A percentile compares a stretch with the other conserved stretches of the same genome.
Conservation (phyloP, 2,888 invertebrate species). For the Tortrix viridana region DNA sequence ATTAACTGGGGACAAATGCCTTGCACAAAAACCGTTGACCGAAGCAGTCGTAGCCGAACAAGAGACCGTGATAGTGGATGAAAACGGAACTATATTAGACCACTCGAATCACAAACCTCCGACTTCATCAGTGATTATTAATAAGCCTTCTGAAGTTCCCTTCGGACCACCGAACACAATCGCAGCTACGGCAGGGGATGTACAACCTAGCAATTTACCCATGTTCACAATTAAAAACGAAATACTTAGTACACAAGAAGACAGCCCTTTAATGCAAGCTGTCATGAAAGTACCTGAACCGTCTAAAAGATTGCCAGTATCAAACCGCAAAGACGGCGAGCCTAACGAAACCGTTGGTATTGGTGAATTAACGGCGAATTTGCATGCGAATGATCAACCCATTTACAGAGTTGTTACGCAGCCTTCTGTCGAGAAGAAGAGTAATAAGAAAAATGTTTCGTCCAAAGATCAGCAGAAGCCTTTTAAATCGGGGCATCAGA, state of each 20-base stretch:
- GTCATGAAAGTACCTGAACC: conserved; percentile 74
- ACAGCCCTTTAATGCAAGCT: conserved; percentile 74
- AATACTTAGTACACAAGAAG: conserved; percentile 69
- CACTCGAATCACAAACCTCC: conserved; percentile 52
- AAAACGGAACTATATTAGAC: conserved; percentile 48
- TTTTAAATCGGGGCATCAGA: conserved; percentile 72
- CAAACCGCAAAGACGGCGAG: conserved; percentile 72
- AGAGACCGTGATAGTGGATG: conserved; percentile 54
- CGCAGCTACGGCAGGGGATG: conserved; percentile 53
- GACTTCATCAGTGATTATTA: conserved; percentile 52
- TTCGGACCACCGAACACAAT: conserved; percentile 54
- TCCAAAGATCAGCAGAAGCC: conserved; percentile 67
- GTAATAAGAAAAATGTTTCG: conserved; percentile 64
- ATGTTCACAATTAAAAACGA: conserved; percentile 69
- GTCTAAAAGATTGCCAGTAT: conserved; percentile 61
- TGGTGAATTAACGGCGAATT: conserved; percentile 75
- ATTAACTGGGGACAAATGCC: conserved; percentile 87
- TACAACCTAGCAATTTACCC: conserved; percentile 68
- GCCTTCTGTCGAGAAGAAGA: conserved; percentile 72
- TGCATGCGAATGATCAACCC: conserved; percentile 78
- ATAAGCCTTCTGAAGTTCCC: conserved; percentile 51
- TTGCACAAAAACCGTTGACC: conserved; percentile 66
- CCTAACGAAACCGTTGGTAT: conserved; percentile 70
- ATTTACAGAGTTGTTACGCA: conserved; percentile 79
- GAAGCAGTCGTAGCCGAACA: conserved; percentile 74